Percentiles rank a stretch among this genome's conserved stretches.
Conservation (phyloP, 2,113 vertebrate genomes). For the Leucopsar rothschildi region DNA sequence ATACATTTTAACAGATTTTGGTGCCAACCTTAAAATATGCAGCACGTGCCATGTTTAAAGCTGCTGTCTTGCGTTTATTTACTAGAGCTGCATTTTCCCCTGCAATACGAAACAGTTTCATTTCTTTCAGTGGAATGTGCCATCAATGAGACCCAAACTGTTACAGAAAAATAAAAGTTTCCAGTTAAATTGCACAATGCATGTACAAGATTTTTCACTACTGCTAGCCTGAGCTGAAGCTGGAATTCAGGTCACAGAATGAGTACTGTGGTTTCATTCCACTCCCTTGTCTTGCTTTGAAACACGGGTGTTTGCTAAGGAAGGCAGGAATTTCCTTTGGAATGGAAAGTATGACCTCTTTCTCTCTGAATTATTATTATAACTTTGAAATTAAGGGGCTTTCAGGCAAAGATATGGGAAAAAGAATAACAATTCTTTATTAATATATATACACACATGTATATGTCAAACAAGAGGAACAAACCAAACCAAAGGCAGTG, state of each 20-base stretch:
- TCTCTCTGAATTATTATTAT: background rate
- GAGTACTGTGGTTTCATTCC: background rate
- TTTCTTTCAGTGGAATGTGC: background rate
- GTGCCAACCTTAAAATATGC: background rate
- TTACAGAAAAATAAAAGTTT: background rate
- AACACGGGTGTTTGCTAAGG: background rate
- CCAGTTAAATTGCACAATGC: background rate
- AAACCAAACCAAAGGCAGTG: rapidly evolving
- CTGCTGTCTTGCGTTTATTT: background rate
- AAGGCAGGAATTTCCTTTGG: background rate
- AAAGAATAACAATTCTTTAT: background rate
- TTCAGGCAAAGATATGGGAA: background rate
- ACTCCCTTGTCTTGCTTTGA: background rate
- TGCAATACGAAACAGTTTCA: background rate
- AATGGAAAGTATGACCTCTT: background rate
- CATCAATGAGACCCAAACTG: background rate
- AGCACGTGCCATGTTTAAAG: background rate
- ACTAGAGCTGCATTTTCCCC: background rate
- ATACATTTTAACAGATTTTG: background rate
- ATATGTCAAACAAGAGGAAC: background rate
- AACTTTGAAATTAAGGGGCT: background rate
- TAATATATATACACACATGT: too few relatives aligned
- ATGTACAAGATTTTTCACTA: background rate
- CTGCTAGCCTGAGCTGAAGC: background rate
- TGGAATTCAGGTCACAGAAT: background rate